Evolutionary conservation across 2,888 invertebrate genomes (phyloP).

Genomic region (Nymphalis polychloros): DNA sequence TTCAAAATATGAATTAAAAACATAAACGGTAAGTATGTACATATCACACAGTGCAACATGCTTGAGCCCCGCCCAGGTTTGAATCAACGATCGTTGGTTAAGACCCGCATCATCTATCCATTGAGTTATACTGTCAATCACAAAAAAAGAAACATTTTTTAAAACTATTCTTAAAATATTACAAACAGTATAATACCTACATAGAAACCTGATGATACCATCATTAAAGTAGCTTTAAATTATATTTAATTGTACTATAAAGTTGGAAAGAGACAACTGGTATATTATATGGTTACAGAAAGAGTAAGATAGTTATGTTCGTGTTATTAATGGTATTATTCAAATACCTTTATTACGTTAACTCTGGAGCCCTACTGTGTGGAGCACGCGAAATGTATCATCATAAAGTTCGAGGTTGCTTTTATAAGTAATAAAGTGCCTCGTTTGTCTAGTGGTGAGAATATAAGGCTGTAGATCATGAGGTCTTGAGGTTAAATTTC

Average conservation of each 20-base stretch:
- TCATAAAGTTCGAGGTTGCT: slow-evolving; percentile 25
- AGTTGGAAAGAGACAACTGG: neutral
- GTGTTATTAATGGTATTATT: slow-evolving; percentile 73
- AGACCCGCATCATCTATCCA: no score
- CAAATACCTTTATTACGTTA: slow-evolving; percentile 78
- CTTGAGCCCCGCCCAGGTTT: neutral
- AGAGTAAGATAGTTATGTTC: slow-evolving; percentile 9
- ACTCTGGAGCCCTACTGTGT: slow-evolving; percentile 70
- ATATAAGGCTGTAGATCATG: no score
- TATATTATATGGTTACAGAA: neutral
- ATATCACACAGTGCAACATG: no score
- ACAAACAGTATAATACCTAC: neutral
- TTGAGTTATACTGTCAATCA: neutral
- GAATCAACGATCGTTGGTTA: neutral
- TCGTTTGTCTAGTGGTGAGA: neutral
- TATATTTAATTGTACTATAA: slow-evolving; percentile 13
- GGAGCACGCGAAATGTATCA: slow-evolving; percentile 56
- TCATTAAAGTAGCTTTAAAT: slow-evolving; percentile 18
- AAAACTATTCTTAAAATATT: neutral
- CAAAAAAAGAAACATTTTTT: neutral
- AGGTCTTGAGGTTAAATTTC: no score
- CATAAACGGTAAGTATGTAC: no score
- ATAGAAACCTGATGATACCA: slow-evolving; percentile 21
- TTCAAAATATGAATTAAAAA: no score
- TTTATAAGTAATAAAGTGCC: slow-evolving; percentile 24